Conservation (phyloP, 1,140 invertebrate species). For the Monomorium pharaonis region DNA sequence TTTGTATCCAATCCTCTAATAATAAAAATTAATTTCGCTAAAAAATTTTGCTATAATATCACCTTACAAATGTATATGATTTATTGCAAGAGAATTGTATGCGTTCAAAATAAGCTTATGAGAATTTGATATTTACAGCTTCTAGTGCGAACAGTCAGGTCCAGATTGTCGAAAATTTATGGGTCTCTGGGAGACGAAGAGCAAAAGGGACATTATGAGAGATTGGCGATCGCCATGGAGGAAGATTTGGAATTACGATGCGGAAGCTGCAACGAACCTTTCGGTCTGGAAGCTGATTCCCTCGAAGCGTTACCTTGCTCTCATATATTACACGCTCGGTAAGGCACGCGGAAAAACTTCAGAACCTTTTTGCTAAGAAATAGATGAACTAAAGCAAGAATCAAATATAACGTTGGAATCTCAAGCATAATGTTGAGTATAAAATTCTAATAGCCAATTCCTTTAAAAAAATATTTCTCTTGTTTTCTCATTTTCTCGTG, state of each 20-base stretch:
- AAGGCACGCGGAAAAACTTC: constrained; percentile 45
- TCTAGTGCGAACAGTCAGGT: constrained; percentile 90
- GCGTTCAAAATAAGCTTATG: constrained; percentile 1
- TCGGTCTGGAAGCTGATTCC: constrained; percentile 90
- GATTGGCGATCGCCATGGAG: constrained; percentile 89
- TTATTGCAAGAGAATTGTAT: neutral
- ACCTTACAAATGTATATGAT: neutral
- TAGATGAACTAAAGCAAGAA: constrained; percentile 4
- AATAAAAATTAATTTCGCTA: neutral
- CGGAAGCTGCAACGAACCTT: constrained; percentile 90
- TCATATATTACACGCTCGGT: constrained; percentile 94
- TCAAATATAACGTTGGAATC: neutral
- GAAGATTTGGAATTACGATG: constrained; percentile 91
- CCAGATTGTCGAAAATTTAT: constrained; percentile 91
- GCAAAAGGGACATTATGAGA: constrained; percentile 90
- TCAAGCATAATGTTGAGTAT: neutral
- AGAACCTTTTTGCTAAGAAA: neutral
- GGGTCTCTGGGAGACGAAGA: constrained; percentile 92
- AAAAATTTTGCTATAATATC: neutral
- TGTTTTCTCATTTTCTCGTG: constrained; percentile 21
- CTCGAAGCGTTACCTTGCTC: constrained; percentile 93
- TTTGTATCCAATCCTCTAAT: neutral
- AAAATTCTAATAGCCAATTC: neutral
- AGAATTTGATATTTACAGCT: constrained; percentile 84
- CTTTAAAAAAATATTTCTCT: constrained; percentile 7